A percentile compares a stretch with the other conserved stretches of the same genome.
These are phyloP conservation scores for Phodopus roborovskii DNA, from an alignment of 2,113 vertebrate species.

Conservation along the genomic window DNA sequence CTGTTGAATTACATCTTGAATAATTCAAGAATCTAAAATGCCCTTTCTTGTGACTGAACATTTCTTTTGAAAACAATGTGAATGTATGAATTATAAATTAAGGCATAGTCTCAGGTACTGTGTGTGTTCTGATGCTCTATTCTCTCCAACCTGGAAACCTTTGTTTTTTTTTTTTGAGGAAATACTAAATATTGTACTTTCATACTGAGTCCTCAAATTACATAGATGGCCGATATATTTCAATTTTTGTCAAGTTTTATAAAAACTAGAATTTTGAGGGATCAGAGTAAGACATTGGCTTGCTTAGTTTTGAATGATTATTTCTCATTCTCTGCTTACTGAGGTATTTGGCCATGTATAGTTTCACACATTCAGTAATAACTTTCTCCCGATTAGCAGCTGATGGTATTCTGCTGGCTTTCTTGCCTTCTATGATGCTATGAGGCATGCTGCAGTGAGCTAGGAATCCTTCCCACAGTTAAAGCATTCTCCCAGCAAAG, in stretches of 20 bases:
- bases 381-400: not conserved
- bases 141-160: not conserved
- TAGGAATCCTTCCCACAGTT: not conserved
- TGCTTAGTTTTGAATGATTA: not conserved
- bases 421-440: rapidly evolving
- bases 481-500: not conserved
- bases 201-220: not conserved
- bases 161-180: not conserved
- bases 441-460: rapidly evolving
- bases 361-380: not conserved
- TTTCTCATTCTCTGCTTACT: not conserved
- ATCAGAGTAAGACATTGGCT: not conserved
- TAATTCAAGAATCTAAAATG: not conserved
- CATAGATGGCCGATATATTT: not conserved
- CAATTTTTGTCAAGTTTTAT: not conserved
- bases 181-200: not conserved
- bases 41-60: not conserved
- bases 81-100: no score
- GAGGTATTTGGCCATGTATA: not conserved
- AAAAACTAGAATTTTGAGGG: no score
- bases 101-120: not conserved
- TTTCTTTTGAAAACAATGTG: not conserved
- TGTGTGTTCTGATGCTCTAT: not conserved
- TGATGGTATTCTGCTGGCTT: not conserved
- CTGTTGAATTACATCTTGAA: not conserved